Evolutionary conservation across 1,140 invertebrate species (phyloP), one percentile per base, ranked within the genome.

Genomic region (Drosophila bipectinata): DNA sequence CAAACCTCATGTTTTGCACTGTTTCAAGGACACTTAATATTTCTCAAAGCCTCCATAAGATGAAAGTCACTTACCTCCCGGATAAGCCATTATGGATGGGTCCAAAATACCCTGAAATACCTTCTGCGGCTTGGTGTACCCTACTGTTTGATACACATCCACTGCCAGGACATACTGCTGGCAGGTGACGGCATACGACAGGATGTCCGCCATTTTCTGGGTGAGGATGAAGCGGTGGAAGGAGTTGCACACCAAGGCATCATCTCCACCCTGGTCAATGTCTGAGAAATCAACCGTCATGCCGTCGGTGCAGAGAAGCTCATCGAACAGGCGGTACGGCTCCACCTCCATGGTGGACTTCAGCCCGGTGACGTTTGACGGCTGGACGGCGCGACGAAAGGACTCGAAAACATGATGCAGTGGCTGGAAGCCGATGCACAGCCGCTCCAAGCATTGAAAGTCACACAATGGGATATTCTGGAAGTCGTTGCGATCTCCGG

Each of bases 171-270:
- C 53, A 28, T 79, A 87, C n/a, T 41, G 47, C 7, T 55, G 47
- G 10, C 30, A 48, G 18, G 49, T 47, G 18, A 79, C 26, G 0
- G 56, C 47, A 10, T 44, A 32, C 5, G 56, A 72, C 3, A 90
- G 41, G 3, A 26, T 52, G 6, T 76, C 49, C 0, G 66, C 49
- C 69, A 82, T 58, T 0, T 59, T n/a, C 5, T 72, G 49, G 4
- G 77, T 88, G 5, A 90, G 58, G 18, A 89, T 66, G 37, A 45
- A 90, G 15, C 89, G 88, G 62, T 88, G 80, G n/a, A 90, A 71
- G 8, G 72, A 73, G 39, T 90, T 90, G 39, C 74, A 79, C 4
- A 85, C 49, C 0, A 88, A 34, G 0, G 80, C 89, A 2, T 34
- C 7, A 4, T 90, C 88, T 0, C 18, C 15, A 0, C 2, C 4